A percentile compares a stretch with the other conserved stretches of the same genome.
Evolutionary conservation across 2,113 vertebrate genomes (phyloP).

Genomic region (Phylloscopus trochiloides): DNA sequence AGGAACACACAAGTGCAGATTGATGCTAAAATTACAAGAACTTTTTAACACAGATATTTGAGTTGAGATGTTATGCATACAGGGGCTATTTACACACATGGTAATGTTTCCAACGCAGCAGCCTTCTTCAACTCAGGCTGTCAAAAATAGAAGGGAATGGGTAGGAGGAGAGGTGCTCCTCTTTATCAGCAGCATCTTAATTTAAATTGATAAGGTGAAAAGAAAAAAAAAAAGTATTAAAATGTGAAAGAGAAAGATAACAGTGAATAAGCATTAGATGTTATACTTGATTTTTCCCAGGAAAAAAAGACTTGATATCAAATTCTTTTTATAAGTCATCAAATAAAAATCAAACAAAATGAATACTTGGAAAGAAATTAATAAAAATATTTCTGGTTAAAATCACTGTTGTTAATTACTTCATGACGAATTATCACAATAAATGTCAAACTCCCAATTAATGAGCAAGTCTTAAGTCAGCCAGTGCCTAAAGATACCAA

Average conservation of each 20-base stretch:
- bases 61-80: background rate
- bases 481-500: background rate
- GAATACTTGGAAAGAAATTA: background rate
- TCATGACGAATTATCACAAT: background rate
- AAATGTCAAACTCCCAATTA: background rate
- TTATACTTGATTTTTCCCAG: background rate
- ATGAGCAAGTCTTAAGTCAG: background rate
- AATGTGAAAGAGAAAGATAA: background rate
- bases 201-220: background rate
- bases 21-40: background rate
- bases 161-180: background rate
- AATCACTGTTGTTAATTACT: background rate
- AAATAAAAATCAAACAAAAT: background rate
- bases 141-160: background rate
- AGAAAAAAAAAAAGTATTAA: background rate
- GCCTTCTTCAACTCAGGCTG: background rate
- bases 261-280: background rate
- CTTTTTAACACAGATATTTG: background rate
- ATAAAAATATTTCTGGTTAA: background rate
- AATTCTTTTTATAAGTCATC: background rate
- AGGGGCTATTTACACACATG: background rate
- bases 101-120: background rate
- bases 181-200: background rate
- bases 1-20: background rate
- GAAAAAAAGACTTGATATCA: background rate